Evolutionary conservation across 2,888 invertebrate species (phyloP).

Genomic region (Sicus ferrugineus): DNA sequence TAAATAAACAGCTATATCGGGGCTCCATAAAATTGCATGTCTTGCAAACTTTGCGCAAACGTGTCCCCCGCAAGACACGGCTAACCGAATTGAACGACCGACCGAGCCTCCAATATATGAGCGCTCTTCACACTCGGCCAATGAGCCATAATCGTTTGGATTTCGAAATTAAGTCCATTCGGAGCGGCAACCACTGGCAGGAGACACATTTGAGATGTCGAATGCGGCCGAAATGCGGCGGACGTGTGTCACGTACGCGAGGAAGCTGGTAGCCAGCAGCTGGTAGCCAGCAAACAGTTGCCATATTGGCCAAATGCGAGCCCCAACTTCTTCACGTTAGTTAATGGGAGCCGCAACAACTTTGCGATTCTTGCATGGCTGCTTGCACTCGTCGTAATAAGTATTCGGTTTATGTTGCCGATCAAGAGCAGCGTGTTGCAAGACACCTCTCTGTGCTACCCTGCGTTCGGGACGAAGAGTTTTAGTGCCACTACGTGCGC

Average conservation of each 20-base stretch:
- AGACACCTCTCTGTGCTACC: neutral
- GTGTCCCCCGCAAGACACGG: neutral
- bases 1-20: neutral
- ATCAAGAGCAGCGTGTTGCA: slow-evolving; percentile 23
- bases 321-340: neutral
- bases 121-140: neutral
- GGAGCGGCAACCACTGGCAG: slow-evolving; percentile 25
- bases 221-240: neutral
- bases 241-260: slow-evolving; percentile 12
- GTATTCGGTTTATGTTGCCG: neutral
- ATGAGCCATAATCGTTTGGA: slow-evolving; percentile 23
- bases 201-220: slow-evolving; percentile 25
- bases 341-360: slow-evolving; percentile 29
- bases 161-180: slow-evolving; percentile 26
- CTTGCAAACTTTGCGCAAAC: neutral
- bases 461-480: too few species aligned
- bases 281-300: neutral
- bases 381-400: slow-evolving; percentile 1
- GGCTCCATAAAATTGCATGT: neutral
- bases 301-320: slow-evolving; percentile 2
- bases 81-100: neutral
- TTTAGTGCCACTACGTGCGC: too few species aligned
- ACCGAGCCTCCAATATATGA: neutral
- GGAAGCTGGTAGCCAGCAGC: neutral
- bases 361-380: slow-evolving; percentile 7